Percentiles rank a stretch among this genome's conserved stretches.
Conservation (phyloP, 1,140 invertebrate genomes). For the Hyphantria cunea region DNA sequence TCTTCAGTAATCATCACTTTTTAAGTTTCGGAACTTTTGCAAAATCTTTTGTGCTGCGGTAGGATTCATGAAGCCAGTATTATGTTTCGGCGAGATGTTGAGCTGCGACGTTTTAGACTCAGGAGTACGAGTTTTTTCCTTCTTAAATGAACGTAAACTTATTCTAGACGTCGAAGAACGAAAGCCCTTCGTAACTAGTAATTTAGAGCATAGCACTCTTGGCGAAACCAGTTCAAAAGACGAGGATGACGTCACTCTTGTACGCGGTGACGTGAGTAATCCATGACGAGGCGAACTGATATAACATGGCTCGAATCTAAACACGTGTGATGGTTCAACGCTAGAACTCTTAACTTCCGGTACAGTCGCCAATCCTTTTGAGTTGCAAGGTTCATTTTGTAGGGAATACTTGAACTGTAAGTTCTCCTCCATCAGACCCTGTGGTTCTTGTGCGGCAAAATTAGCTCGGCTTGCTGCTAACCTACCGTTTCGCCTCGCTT, state of each 20-base stretch:
- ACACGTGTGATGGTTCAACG: constrained; percentile 38
- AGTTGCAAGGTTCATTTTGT: constrained; percentile 33
- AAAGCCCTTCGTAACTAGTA: constrained; percentile 49
- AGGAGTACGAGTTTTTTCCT: background rate
- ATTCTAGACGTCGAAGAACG: constrained; percentile 33
- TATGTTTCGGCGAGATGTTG: constrained; percentile 51
- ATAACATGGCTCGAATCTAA: constrained; percentile 57
- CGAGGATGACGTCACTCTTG: constrained; percentile 46
- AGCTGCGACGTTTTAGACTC: constrained; percentile 14
- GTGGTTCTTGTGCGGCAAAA: constrained; percentile 56
- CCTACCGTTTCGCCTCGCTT: constrained; percentile 49
- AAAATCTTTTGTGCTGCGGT: constrained; percentile 60
- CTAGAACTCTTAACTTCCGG: constrained; percentile 45
- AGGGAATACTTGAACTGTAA: constrained; percentile 25
- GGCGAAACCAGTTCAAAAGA: constrained; percentile 48
- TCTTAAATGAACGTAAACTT: constrained; percentile 35
- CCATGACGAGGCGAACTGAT: constrained; percentile 54
- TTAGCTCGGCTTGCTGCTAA: constrained; percentile 44
- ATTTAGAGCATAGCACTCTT: constrained; percentile 47
- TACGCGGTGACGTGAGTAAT: constrained; percentile 42
- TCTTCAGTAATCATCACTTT: constrained; percentile 40
- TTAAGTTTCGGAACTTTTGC: constrained; percentile 62
- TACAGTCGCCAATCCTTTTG: constrained; percentile 49
- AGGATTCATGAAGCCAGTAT: constrained; percentile 43
- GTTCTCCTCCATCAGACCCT: constrained; percentile 48